Percentiles rank a stretch among this genome's conserved stretches.
These are phyloP conservation scores for Sarcophaga peregrina DNA, from an alignment of 1,140 invertebrate species.

Conservation along the genomic window DNA sequence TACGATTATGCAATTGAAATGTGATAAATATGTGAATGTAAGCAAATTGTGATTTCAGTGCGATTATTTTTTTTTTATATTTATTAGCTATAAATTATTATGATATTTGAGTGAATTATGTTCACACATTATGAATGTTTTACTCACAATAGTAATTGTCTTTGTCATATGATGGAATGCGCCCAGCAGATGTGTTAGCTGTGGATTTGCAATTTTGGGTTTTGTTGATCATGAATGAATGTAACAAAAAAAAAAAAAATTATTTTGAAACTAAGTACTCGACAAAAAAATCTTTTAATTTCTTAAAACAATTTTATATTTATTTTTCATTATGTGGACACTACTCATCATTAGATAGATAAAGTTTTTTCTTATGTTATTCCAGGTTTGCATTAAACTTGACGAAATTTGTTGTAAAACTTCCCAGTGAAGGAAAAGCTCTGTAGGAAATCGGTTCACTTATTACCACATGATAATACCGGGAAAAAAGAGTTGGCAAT, in stretches of 20 bases:
- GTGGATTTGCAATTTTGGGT: conserved; percentile 66
- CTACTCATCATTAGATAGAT: too few species aligned
- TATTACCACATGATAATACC: too few species aligned
- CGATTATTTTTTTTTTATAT: not conserved
- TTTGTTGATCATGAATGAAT: conserved; percentile 44
- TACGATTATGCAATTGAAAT: not conserved
- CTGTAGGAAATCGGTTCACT: too few species aligned
- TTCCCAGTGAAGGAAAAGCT: too few species aligned
- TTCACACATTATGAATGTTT: conserved; percentile 43
- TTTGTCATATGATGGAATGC: conserved; percentile 70
- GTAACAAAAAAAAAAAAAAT: not conserved
- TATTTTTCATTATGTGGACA: too few species aligned
- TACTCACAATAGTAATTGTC: conserved; percentile 75
- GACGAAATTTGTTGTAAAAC: too few species aligned
- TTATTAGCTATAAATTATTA: not conserved
- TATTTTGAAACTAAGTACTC: not conserved
- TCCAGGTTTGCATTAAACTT: too few species aligned
- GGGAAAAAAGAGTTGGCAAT: too few species aligned
- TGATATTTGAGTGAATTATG: not conserved
- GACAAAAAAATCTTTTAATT: not conserved
- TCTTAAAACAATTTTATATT: too few species aligned
- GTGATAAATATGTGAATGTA: conserved; percentile 10
- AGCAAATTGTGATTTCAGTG: conserved; percentile 18
- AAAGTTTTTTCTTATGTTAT: too few species aligned
- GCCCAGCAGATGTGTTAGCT: conserved; percentile 69